A percentile compares a stretch with the other conserved stretches of the same genome.
Evolutionary conservation across 1,140 invertebrate genomes (phyloP).

Genomic region (Brachionus rotundiformis): DNA sequence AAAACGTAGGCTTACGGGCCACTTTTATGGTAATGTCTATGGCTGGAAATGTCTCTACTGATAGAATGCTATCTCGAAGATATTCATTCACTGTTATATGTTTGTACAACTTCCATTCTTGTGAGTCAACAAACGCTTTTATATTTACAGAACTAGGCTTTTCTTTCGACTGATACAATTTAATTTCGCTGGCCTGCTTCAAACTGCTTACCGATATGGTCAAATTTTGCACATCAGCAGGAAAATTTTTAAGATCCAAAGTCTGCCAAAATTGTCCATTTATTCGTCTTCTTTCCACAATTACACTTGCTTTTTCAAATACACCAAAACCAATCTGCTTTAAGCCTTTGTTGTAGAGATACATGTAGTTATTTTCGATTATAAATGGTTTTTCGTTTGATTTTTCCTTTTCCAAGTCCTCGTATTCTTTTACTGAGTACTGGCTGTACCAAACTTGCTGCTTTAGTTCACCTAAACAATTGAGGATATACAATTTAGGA

Average conservation of each 20-base stretch:
- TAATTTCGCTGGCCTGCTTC: slow-evolving; percentile 15
- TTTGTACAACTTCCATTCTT: slow-evolving; percentile 48
- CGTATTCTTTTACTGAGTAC: slow-evolving; percentile 8
- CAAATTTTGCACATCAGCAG: slow-evolving; percentile 42
- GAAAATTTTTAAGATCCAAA: slow-evolving; percentile 31
- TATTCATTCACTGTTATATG: background rate
- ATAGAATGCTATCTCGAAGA: slow-evolving; percentile 4
- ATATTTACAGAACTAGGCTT: slow-evolving; percentile 2
- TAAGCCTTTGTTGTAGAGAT: background rate
- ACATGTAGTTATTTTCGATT: slow-evolving; percentile 1
- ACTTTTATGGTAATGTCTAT: slow-evolving; percentile 21
- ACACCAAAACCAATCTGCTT: background rate
- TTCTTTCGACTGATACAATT: background rate
- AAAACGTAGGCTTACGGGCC: slow-evolving; percentile 25
- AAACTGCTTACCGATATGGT: slow-evolving; percentile 2
- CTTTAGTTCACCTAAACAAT: slow-evolving; percentile 20
- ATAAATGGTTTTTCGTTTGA: slow-evolving; percentile 26
- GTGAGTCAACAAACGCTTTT: slow-evolving; percentile 33
- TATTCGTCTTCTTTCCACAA: slow-evolving; percentile 30
- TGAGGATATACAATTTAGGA: background rate
- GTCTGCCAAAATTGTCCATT: slow-evolving; percentile 38
- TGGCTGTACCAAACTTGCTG: slow-evolving; percentile 43
- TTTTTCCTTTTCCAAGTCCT: slow-evolving; percentile 18
- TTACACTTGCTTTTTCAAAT: slow-evolving; percentile 28
- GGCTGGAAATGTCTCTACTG: background rate